Evolutionary conservation across 2,888 invertebrate genomes (phyloP).

Genomic region (Euclidia mi): DNA sequence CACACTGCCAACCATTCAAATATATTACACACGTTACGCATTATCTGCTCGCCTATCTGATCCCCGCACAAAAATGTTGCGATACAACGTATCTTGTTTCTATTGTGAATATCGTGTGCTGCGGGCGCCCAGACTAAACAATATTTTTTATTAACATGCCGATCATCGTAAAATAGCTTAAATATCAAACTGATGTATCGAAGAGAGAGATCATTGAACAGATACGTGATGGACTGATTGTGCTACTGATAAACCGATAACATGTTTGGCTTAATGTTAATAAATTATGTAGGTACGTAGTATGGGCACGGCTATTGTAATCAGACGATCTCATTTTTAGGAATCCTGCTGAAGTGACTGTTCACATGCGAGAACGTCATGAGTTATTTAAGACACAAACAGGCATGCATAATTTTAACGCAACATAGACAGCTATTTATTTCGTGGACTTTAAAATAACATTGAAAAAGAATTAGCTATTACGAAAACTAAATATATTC

Average conservation of each 20-base stretch:
- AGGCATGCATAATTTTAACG: constrained; percentile 35
- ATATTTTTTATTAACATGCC: constrained; percentile 49
- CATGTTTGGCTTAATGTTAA: constrained; percentile 27
- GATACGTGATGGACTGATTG: constrained; percentile 63
- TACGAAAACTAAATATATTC: constrained; percentile 1
- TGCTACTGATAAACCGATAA: constrained; percentile 61
- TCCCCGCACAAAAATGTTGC: constrained; percentile 40
- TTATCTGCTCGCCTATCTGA: constrained; percentile 51
- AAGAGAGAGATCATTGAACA: constrained; percentile 65
- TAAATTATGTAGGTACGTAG: no score
- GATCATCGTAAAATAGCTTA: constrained; percentile 53
- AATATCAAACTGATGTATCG: constrained; percentile 58
- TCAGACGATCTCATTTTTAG: constrained; percentile 2
- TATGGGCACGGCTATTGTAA: no score
- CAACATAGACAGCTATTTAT: constrained; percentile 29
- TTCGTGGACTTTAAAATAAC: constrained; percentile 21
- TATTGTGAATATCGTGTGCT: constrained; percentile 45
- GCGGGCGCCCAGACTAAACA: constrained; percentile 50
- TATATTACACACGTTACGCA: constrained; percentile 53
- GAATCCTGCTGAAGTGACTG: constrained; percentile 1
- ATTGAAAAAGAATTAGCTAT: constrained; percentile 5
- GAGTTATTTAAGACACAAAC: constrained; percentile 29
- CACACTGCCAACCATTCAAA: constrained; percentile 57
- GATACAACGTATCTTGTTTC: constrained; percentile 38
- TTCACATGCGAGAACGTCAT: constrained; percentile 19